These are phyloP conservation scores for Ernsta delagoae DNA, from an alignment of 2,888 invertebrate species.

Conservation along the genomic window DNA sequence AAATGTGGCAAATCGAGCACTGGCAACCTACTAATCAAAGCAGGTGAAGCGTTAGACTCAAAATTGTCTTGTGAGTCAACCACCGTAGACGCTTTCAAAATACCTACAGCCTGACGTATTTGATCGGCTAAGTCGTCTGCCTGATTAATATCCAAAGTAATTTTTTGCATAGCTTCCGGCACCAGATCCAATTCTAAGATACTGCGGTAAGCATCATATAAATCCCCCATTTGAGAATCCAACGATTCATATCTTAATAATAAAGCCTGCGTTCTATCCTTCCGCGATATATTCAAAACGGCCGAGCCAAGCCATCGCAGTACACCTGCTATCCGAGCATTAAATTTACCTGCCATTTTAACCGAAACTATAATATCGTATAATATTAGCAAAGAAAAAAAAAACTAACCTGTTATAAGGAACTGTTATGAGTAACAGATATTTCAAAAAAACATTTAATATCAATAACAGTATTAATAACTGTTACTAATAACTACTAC, in stretches of 20 bases:
- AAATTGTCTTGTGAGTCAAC: slow-evolving; percentile 62
- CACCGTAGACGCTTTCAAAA: slow-evolving; percentile 7
- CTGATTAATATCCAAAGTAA: slow-evolving; percentile 8
- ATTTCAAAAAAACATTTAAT: too few relatives aligned
- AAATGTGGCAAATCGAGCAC: slow-evolving; percentile 28
- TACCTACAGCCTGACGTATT: slow-evolving; percentile 11
- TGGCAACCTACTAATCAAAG: slow-evolving; percentile 28
- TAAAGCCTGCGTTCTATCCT: slow-evolving; percentile 2
- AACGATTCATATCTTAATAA: background rate
- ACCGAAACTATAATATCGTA: background rate
- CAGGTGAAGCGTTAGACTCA: slow-evolving; percentile 12
- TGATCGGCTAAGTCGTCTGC: slow-evolving; percentile 6
- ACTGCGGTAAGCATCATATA: slow-evolving; percentile 1
- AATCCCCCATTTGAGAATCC: slow-evolving; percentile 9
- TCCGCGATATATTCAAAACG: slow-evolving; percentile 8
- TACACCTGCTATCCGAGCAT: slow-evolving; percentile 6
- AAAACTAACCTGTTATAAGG: too few relatives aligned
- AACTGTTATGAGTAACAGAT: too few relatives aligned
- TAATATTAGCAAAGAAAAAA: too few relatives aligned
- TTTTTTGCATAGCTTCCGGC: slow-evolving; percentile 4
- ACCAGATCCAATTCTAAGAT: background rate
- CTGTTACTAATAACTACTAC: too few relatives aligned
- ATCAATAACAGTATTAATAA: too few relatives aligned
- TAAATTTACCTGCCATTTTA: slow-evolving; percentile 8
- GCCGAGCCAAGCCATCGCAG: slow-evolving; percentile 5